These are phyloP conservation scores for Drosophila serrata DNA, from an alignment of 1,140 invertebrate genomes.

Conservation along the genomic window DNA sequence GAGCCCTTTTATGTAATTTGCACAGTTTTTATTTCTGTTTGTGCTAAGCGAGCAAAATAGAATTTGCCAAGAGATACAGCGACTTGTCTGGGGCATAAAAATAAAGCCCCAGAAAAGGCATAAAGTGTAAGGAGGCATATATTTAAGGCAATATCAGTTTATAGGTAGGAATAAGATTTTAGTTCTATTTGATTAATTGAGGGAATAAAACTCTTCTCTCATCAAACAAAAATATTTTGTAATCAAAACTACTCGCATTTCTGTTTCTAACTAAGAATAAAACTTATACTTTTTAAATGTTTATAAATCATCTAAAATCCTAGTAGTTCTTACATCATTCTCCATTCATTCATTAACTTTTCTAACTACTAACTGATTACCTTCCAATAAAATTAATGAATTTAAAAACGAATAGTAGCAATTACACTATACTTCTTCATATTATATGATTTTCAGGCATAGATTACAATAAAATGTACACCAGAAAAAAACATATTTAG, in stretches of 20 bases:
- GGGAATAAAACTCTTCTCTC: background rate
- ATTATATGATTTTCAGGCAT: no score
- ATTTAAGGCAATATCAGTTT: constrained; percentile 10
- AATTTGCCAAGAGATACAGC: constrained; percentile 37
- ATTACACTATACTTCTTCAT: no score
- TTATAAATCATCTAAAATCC: background rate
- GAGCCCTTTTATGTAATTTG: constrained; percentile 81
- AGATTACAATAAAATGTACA: no score
- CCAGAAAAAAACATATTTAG: no score
- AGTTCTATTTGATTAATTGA: constrained; percentile 6
- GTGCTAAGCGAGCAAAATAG: constrained; percentile 30
- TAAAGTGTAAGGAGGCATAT: constrained; percentile 39
- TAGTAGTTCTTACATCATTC: background rate
- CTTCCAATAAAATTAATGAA: no score
- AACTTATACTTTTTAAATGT: background rate
- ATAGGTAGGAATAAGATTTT: constrained; percentile 3
- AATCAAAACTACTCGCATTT: background rate
- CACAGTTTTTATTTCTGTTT: constrained; percentile 74
- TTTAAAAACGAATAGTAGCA: no score
- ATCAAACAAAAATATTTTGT: background rate
- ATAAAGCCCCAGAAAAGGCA: constrained; percentile 26
- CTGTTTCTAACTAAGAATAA: background rate
- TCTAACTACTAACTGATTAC: no score
- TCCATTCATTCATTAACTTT: no score
- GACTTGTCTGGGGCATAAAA: constrained; percentile 51